Percentiles rank a stretch among this genome's conserved stretches.
Conservation (phyloP, 2,113 vertebrate genomes). For the Bucco capensis region DNA sequence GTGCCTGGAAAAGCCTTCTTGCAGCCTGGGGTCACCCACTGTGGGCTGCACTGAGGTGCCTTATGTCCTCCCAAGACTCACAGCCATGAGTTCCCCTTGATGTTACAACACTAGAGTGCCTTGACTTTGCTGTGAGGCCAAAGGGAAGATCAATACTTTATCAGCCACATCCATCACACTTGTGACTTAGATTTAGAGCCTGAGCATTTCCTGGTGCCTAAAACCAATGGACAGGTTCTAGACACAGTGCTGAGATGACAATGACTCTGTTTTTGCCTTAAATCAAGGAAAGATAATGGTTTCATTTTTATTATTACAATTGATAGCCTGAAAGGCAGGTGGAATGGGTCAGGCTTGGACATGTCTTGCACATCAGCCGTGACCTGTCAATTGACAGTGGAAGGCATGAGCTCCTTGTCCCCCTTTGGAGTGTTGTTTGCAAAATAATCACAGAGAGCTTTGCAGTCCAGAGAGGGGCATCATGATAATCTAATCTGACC, state of each 20-base stretch:
- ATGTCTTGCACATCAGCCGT: background rate
- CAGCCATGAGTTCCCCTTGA: background rate
- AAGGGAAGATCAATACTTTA: background rate
- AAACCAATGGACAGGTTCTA: background rate
- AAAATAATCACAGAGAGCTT: background rate
- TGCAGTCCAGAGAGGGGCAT: background rate
- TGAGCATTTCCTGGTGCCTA: background rate
- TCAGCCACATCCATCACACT: background rate
- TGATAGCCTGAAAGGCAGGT: background rate
- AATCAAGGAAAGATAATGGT: background rate
- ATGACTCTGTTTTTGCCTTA: background rate
- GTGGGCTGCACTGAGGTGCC: background rate
- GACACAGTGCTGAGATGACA: background rate
- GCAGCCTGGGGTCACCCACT: background rate
- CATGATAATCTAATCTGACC: background rate
- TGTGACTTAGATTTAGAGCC: background rate
- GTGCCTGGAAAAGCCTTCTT: background rate
- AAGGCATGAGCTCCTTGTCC: fast-evolving
- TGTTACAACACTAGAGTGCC: background rate
- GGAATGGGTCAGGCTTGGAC: background rate
- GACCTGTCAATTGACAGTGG: background rate
- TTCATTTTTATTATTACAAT: background rate
- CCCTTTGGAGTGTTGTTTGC: background rate
- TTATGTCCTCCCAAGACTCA: background rate
- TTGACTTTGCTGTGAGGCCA: background rate